Conservation (phyloP, 2,797 vertebrate genomes). For the Decapterus maruadsi region DNA sequence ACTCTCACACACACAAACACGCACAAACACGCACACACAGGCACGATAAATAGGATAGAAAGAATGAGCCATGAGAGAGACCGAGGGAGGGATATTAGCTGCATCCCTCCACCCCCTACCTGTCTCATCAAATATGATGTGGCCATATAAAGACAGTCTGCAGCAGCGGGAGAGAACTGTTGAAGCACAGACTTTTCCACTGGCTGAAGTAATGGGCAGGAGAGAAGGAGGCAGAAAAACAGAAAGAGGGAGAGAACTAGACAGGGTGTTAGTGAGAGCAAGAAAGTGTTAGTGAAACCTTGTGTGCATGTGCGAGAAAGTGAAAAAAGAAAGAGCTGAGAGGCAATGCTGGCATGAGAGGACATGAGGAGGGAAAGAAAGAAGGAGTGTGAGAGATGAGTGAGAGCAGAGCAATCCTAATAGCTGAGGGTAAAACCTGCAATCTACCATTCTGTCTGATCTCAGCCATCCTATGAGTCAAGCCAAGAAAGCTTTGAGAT, state of each 20-base stretch:
- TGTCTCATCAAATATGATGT: constrained; percentile 78
- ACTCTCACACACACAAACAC: constrained; percentile 17
- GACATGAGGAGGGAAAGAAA: constrained; percentile 24
- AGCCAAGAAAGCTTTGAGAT: constrained; percentile 72
- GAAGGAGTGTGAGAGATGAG: constrained; percentile 36
- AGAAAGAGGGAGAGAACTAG: constrained; percentile 34
- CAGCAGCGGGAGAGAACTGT: constrained; percentile 66
- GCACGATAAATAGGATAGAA: constrained; percentile 64
- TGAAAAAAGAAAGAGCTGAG: constrained; percentile 16
- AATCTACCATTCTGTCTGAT: constrained; percentile 78
- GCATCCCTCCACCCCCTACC: constrained; percentile 64
- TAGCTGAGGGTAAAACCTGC: constrained; percentile 73
- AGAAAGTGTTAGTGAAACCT: constrained; percentile 57
- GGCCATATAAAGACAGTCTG: constrained; percentile 70
- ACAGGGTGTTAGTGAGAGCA: constrained; percentile 50
- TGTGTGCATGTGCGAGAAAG: constrained; percentile 25
- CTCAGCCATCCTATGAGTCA: constrained; percentile 69
- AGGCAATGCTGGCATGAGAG: constrained; percentile 27
- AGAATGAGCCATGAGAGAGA: constrained; percentile 68
- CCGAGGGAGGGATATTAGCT: constrained; percentile 71
- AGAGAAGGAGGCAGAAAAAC: constrained; percentile 30
- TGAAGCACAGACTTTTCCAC: constrained; percentile 69
- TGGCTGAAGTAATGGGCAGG: constrained; percentile 62
- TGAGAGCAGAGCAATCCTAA: constrained; percentile 58
- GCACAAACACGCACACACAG: constrained; percentile 28